phyloP scores from a whole-genome alignment of 2,888 invertebrate species.

The Ctena decussata region DNA sequence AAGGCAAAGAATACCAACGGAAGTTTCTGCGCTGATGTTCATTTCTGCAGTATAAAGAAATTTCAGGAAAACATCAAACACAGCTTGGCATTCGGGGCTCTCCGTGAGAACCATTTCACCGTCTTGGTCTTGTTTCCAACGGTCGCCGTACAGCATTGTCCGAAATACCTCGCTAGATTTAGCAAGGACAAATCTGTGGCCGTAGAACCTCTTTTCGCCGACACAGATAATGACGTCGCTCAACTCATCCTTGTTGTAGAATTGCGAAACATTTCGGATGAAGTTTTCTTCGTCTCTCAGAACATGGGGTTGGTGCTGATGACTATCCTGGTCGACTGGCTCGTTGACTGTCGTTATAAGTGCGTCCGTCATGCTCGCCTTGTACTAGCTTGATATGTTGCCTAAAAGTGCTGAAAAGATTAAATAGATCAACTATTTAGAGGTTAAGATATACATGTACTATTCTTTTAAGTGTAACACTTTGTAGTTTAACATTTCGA shows the following conservation, averaged over 20 bases:
- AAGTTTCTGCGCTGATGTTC: constrained; percentile 80
- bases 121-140: constrained; percentile 80
- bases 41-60: constrained; percentile 86
- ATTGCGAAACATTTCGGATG: constrained; percentile 84
- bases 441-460: too few species aligned
- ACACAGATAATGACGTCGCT: constrained; percentile 84
- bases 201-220: constrained; percentile 78
- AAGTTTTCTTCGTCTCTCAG: constrained; percentile 84
- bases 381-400: too few species aligned
- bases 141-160: constrained; percentile 85
- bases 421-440: too few species aligned
- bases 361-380: too few species aligned
- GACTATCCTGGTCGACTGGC: too few species aligned
- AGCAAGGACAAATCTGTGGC: constrained; percentile 86
- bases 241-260: constrained; percentile 84
- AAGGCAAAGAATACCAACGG: constrained; percentile 86
- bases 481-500: too few species aligned
- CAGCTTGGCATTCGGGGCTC: constrained; percentile 83
- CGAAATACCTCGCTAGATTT: constrained; percentile 86
- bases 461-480: too few species aligned
- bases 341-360: too few species aligned
- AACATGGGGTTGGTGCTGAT: constrained; percentile 47
- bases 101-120: constrained; percentile 84
- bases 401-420: too few species aligned
- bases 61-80: constrained; percentile 85